Evolutionary conservation across 2,888 invertebrate genomes (phyloP).

Genomic region (Neoascia interrupta): DNA sequence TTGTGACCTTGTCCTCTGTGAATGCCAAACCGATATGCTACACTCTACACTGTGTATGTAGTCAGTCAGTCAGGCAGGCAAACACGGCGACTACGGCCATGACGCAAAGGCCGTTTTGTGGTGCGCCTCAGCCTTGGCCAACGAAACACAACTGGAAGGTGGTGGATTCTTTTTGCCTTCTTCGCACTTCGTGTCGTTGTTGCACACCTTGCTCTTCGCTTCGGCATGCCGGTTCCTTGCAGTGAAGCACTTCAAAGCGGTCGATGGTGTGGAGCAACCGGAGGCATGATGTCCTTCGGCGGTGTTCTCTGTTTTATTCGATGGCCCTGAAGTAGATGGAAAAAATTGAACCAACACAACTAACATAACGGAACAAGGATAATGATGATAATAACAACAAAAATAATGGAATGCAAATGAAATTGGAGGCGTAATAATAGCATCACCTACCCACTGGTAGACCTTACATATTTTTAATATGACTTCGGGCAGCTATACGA

Average conservation of each 20-base stretch:
- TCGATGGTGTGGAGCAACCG: constrained; percentile 9
- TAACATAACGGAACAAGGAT: constrained; percentile 37
- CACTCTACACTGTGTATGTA: neutral
- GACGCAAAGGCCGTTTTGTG: constrained; percentile 63
- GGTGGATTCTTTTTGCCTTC: constrained; percentile 22
- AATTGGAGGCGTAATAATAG: constrained; percentile 46
- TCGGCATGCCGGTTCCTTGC: constrained; percentile 21
- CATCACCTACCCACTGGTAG: no score
- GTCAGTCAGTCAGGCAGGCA: neutral
- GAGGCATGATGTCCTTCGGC: constrained; percentile 50
- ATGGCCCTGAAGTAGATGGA: constrained; percentile 45
- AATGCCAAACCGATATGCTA: constrained; percentile 39
- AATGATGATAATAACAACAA: constrained; percentile 43
- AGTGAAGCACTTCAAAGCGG: neutral
- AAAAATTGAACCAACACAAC: constrained; percentile 8
- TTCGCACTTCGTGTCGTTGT: constrained; percentile 42
- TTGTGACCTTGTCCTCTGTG: constrained; percentile 56
- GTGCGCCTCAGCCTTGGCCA: constrained; percentile 64
- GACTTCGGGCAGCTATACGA: no score
- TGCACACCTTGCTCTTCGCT: constrained; percentile 38
- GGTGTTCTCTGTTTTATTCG: constrained; percentile 29
- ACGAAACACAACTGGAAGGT: constrained; percentile 38
- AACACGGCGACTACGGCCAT: constrained; percentile 26
- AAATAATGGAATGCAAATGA: constrained; percentile 43
- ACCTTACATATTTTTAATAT: no score